phyloP scores from a whole-genome alignment of 2,888 invertebrate species.

The Entomobrya proxima region DNA sequence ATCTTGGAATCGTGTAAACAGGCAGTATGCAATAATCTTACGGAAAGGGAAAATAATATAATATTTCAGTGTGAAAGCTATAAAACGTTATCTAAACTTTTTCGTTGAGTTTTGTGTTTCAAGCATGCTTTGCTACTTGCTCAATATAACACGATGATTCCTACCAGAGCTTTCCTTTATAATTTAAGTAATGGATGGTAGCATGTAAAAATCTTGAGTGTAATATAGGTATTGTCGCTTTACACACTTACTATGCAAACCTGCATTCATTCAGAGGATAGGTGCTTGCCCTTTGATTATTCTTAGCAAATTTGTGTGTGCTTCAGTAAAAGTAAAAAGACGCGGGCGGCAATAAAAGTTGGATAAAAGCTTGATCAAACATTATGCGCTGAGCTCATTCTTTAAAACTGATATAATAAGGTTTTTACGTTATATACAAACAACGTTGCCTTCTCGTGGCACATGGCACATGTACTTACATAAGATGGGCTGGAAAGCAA shows the following conservation, averaged over 20 bases:
- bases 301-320: slow-evolving; percentile 4
- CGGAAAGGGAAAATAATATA: slow-evolving; percentile 8
- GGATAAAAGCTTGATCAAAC: slow-evolving; percentile 32
- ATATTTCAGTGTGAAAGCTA: slow-evolving; percentile 15
- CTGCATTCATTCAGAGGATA: not conserved
- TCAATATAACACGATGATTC: not conserved
- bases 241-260: too few relatives aligned
- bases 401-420: not conserved
- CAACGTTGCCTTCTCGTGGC: not conserved
- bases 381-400: not conserved
- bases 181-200: too few relatives aligned
- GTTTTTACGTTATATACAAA: not conserved
- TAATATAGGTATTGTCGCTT: too few relatives aligned
- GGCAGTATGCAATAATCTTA: not conserved
- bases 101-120: not conserved
- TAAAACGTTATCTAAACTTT: slow-evolving; percentile 35
- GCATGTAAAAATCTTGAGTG: too few relatives aligned
- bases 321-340: slow-evolving; percentile 7
- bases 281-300: slow-evolving; percentile 33
- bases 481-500: not conserved
- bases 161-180: too few relatives aligned
- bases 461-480: not conserved
- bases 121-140: not conserved
- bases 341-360: slow-evolving; percentile 28
- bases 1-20: not conserved